phyloP scores from a whole-genome alignment of 2,797 vertebrate genomes.

The Liasis olivaceus region DNA sequence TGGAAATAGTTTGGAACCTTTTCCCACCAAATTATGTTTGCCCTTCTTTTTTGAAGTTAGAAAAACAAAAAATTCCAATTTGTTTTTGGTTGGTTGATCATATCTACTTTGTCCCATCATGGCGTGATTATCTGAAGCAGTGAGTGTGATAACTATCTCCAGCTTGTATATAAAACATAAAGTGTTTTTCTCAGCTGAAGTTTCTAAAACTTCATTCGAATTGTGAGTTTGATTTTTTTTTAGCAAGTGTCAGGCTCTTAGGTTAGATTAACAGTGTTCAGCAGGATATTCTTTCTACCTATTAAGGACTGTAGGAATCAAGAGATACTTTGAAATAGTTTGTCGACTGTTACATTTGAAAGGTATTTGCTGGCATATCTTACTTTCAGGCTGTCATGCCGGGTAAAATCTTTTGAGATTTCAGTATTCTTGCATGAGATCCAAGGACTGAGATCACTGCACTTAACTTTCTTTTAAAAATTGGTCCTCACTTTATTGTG shows the following conservation, averaged over 20 bases:
- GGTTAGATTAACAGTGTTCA: too few species aligned
- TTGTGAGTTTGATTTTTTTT: constrained; percentile 35
- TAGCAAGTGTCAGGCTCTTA: constrained; percentile 19
- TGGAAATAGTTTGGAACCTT: background rate
- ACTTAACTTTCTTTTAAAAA: background rate
- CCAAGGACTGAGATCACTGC: background rate
- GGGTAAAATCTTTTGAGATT: background rate
- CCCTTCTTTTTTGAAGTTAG: background rate
- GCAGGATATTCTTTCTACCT: too few species aligned
- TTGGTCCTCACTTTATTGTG: background rate
- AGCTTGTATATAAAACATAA: constrained; percentile 40
- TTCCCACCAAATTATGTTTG: background rate
- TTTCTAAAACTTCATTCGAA: constrained; percentile 37
- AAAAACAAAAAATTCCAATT: background rate
- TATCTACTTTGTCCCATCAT: background rate
- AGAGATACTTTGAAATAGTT: constrained; percentile 27
- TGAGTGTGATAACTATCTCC: constrained; percentile 54
- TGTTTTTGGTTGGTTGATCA: background rate
- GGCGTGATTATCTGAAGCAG: constrained; percentile 14
- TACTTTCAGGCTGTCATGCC: background rate
- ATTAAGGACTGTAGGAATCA: constrained; percentile 1
- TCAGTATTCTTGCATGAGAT: background rate
- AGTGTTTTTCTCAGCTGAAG: constrained; percentile 52
- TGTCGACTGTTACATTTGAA: constrained; percentile 22
- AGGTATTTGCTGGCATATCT: background rate